Conservation (phyloP, 2,888 invertebrate species). For the Endomychus coccineus region DNA sequence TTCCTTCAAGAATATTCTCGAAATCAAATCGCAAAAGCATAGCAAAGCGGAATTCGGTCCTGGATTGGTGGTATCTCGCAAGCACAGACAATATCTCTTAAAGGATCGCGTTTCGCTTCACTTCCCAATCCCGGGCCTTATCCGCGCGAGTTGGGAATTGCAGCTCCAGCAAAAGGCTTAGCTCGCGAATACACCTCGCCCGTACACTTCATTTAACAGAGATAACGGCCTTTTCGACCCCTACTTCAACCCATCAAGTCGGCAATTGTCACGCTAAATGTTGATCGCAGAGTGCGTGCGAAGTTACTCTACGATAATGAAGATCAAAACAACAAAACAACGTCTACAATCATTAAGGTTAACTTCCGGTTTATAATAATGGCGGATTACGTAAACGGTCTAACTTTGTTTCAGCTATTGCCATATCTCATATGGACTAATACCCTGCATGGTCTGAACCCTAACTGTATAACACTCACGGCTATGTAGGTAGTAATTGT, state of each 20-base stretch:
- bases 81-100: slow-evolving; percentile 41
- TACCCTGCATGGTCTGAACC: too few species aligned
- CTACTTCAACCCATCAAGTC: slow-evolving; percentile 7
- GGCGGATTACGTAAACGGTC: slow-evolving; percentile 20
- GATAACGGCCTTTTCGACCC: slow-evolving; percentile 41
- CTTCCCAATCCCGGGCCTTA: slow-evolving; percentile 41
- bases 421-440: too few species aligned
- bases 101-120: slow-evolving; percentile 41
- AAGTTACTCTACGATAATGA: slow-evolving; percentile 40
- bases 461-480: too few species aligned
- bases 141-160: slow-evolving; percentile 27
- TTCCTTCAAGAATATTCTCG: too few species aligned
- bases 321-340: slow-evolving; percentile 35
- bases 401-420: too few species aligned
- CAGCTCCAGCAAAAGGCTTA: slow-evolving; percentile 41
- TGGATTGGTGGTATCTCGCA: slow-evolving; percentile 23
- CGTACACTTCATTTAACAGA: slow-evolving; percentile 45
- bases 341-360: slow-evolving; percentile 29
- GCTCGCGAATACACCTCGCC: slow-evolving; percentile 40
- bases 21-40: too few species aligned
- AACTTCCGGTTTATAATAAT: slow-evolving; percentile 32
- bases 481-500: too few species aligned
- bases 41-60: slow-evolving; percentile 24
- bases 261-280: slow-evolving; percentile 36
- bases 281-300: slow-evolving; percentile 41